Evolutionary conservation across 2,888 invertebrate genomes (phyloP), one percentile per base, ranked within the genome.

Genomic region (Drosophila eohydei): DNA sequence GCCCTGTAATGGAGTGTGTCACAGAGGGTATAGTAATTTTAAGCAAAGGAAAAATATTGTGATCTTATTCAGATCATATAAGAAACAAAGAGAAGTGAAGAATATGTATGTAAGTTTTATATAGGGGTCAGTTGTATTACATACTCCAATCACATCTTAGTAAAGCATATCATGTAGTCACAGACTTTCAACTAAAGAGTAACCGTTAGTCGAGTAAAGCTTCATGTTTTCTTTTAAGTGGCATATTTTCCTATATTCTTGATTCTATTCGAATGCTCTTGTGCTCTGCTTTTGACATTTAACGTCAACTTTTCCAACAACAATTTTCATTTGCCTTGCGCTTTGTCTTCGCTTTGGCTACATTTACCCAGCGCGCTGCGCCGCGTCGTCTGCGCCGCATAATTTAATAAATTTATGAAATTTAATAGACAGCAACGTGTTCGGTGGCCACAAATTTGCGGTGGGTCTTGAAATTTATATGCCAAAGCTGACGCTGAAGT

Each of bases 391-490:
- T 40, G 36, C 52, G 69, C 63, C 72, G 90, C 83, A 88, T 90
- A 84, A 90, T 84, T 84, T 84, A 84, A 84, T 90, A 84, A 84
- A 84, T 84, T 77, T 77, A 77, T 84, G 84, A 86, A 90, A 84
- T 90, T 80, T 90, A 90, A 84, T 84, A 84, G 90, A 86, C 83
- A 86, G 64, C 71, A 84, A 88, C 90, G 84, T 84, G 84, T 88
- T 84, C 69, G 81, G 69, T 88, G 80, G 81, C 83, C 90, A 88
- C 87, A 88, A 86, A 71, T 83, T 86, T 87, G 89, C 71, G 89
- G 90, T 79, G 80, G 78, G 68, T 80, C 74, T 76, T 67, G 76
- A 80, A 71, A 88, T 86, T 71, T 86, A 88, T 88, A 76, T 85
- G 66, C 83, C 72, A 64, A n/a, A 61, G 34, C 43, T 41, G 28